Conservation (phyloP, 2,888 invertebrate species). For the Drosophila koepferae region DNA sequence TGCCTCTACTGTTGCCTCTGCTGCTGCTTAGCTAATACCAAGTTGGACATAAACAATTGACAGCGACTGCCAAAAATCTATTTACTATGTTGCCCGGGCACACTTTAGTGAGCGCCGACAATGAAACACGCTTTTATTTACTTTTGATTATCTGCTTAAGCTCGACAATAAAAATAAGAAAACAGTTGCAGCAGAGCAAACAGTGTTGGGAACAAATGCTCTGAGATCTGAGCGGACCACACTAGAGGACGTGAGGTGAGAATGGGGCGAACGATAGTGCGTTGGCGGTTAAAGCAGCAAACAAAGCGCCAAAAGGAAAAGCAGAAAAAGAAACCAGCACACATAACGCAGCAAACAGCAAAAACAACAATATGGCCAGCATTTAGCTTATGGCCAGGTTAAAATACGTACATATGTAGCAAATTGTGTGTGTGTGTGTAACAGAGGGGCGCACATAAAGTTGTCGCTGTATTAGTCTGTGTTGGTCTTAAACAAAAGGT, state of each 20-base stretch:
- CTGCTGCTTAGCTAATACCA: slow-evolving; percentile 7
- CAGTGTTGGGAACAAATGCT: slow-evolving; percentile 1
- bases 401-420: slow-evolving; percentile 17
- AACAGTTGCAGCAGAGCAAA: slow-evolving; percentile 30
- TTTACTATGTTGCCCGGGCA: slow-evolving; percentile 39
- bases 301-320: slow-evolving; percentile 34
- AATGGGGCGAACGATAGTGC: neutral
- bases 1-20: neutral
- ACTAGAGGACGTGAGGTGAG: neutral
- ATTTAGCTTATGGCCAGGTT: slow-evolving; percentile 34
- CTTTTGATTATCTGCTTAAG: slow-evolving; percentile 59
- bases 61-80: slow-evolving; percentile 40
- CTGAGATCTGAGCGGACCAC: neutral
- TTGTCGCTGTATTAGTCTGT: neutral
- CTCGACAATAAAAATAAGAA: slow-evolving; percentile 21
- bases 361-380: slow-evolving; percentile 34
- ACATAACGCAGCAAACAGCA: slow-evolving; percentile 15
- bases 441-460: slow-evolving; percentile 10
- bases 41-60: slow-evolving; percentile 25
- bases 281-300: slow-evolving; percentile 25
- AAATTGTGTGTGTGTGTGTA: neutral
- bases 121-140: slow-evolving; percentile 57
- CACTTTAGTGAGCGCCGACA: slow-evolving; percentile 30
- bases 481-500: neutral
- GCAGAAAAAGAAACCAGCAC: slow-evolving; percentile 21